Conservation (phyloP, 2,888 invertebrate genomes). For the Trichogramma evanescens region DNA sequence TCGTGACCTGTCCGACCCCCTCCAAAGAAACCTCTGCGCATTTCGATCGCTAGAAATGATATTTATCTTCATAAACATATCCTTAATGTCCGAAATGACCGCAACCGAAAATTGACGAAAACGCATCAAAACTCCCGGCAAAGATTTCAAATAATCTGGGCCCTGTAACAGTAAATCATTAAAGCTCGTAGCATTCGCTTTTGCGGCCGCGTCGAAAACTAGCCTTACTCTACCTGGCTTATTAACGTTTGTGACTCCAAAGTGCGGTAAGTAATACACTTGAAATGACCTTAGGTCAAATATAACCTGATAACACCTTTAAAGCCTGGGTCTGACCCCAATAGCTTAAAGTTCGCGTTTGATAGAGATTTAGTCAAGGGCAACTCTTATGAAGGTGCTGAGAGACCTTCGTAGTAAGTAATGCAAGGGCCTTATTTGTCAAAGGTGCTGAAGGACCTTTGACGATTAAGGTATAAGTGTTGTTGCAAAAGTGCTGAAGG, state of each 20-base stretch:
- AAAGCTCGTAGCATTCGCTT: slow-evolving; percentile 21
- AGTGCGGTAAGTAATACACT: slow-evolving; percentile 29
- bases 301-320: no score
- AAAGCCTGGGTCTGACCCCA: no score
- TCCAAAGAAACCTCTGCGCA: slow-evolving; percentile 25
- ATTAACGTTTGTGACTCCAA: slow-evolving; percentile 21
- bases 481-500: no score
- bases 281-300: no score
- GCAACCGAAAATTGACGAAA: slow-evolving; percentile 35
- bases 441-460: no score
- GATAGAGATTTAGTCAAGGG: no score
- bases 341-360: no score
- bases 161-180: slow-evolving; percentile 31
- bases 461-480: no score
- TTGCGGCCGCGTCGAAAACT: slow-evolving; percentile 31
- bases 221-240: slow-evolving; percentile 28
- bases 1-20: not conserved
- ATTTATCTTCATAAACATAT: slow-evolving; percentile 33
- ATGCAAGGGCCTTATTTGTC: no score
- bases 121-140: slow-evolving; percentile 34
- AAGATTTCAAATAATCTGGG: slow-evolving; percentile 31
- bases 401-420: no score
- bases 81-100: slow-evolving; percentile 32
- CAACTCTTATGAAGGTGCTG: no score
- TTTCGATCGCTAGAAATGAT: slow-evolving; percentile 27